These are phyloP conservation scores for Aradophagus sp. DNA, from an alignment of 1,140 invertebrate species.

Conservation along the genomic window DNA sequence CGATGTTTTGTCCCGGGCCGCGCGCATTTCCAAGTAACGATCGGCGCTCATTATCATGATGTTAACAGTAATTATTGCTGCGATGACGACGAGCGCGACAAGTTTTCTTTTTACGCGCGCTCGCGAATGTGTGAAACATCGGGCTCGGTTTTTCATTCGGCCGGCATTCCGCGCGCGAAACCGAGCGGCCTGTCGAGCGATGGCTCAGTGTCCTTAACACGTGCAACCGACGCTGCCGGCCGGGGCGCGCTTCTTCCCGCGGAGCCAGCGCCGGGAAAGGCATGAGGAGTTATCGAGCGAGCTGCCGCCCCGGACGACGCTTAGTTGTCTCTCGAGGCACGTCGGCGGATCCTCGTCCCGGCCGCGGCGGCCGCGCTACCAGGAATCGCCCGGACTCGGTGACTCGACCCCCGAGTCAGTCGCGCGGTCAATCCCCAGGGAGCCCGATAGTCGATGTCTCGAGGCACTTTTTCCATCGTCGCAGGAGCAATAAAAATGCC, in stretches of 20 bases:
- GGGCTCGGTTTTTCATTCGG: conserved; percentile 46
- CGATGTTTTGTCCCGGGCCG: conserved; percentile 18
- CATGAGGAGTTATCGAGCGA: conserved; percentile 61
- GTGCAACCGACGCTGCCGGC: conserved; percentile 47
- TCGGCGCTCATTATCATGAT: conserved; percentile 51
- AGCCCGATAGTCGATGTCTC: conserved; percentile 16
- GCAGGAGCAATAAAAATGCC: no score
- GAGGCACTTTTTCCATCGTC: no score
- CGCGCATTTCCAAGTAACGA: conserved; percentile 36
- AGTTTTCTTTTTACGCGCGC: conserved; percentile 48
- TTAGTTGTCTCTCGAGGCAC: conserved; percentile 72
- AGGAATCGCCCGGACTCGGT: conserved; percentile 57
- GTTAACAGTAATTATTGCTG: conserved; percentile 54
- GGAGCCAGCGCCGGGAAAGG: conserved; percentile 37
- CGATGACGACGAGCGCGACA: conserved; percentile 47
- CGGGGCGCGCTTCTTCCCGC: conserved; percentile 15
- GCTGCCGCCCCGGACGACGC: conserved; percentile 56
- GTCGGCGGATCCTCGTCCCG: conserved; percentile 34
- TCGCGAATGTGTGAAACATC: conserved; percentile 54
- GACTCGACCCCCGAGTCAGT: conserved; percentile 60
- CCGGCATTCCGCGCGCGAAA: conserved; percentile 40
- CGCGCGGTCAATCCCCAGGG: conserved; percentile 60
- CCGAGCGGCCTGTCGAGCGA: conserved; percentile 36
- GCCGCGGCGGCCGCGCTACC: conserved; percentile 54
- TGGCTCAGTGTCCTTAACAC: conserved; percentile 55